Conservation (phyloP, 2,888 invertebrate genomes). For the Eristalis intricaria region DNA sequence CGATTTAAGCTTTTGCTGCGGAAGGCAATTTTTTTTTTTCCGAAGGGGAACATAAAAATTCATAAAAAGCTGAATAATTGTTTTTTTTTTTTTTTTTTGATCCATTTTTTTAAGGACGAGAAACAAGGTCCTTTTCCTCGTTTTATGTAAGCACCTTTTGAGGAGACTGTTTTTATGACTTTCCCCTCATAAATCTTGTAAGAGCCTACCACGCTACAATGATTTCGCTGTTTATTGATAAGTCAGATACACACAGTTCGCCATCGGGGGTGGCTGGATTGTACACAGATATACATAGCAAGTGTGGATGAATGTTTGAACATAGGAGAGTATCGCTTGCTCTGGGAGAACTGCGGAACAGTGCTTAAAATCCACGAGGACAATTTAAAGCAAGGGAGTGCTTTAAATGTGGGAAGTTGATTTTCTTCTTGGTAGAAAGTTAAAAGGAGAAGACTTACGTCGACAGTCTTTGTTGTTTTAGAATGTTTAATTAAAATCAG, state of each 20-base stretch:
- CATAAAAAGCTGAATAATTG: not conserved
- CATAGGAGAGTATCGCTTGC: not conserved
- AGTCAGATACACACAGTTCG: not conserved
- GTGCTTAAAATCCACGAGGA: not conserved
- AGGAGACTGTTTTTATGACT: conserved; percentile 14
- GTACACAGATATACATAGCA: not conserved
- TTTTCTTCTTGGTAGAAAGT: no score
- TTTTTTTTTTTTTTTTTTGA: not conserved
- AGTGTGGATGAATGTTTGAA: not conserved
- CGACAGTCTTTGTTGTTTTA: no score
- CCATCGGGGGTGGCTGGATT: not conserved
- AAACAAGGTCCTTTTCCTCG: not conserved
- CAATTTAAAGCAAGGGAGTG: not conserved
- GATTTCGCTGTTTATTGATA: not conserved
- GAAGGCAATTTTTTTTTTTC: not conserved
- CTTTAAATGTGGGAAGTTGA: no score
- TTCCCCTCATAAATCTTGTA: conserved; percentile 25
- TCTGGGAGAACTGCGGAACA: not conserved
- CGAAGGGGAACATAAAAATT: not conserved
- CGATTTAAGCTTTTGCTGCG: not conserved
- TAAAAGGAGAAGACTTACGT: no score
- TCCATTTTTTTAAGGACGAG: not conserved
- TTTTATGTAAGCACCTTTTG: conserved; percentile 31
- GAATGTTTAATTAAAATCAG: no score
- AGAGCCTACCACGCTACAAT: not conserved